Evolutionary conservation across 2,113 vertebrate species (phyloP).

Genomic region (Engystomops pustulosus): DNA sequence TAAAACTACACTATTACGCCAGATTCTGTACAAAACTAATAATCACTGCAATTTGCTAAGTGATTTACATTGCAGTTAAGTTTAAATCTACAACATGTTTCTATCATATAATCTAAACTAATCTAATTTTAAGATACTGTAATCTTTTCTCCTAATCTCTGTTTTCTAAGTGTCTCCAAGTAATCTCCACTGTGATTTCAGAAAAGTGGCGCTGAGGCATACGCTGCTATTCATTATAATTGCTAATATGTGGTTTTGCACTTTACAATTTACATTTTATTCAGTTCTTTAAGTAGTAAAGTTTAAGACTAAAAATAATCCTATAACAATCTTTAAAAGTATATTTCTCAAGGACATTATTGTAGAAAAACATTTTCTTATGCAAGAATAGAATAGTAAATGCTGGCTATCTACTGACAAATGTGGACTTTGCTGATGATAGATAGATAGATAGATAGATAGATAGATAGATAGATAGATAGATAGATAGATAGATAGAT

Average conservation of each 20-base stretch:
- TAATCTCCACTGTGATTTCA: conserved; percentile 26
- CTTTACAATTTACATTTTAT: conserved; percentile 27
- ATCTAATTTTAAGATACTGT: conserved; percentile 38
- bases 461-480: no score
- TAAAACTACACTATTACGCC: neutral
- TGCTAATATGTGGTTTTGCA: conserved; percentile 33
- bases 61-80: neutral
- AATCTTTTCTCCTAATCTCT: conserved; percentile 28
- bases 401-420: no score
- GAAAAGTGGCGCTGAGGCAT: neutral
- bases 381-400: neutral
- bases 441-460: no score
- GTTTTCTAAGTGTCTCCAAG: neutral
- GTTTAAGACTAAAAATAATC: neutral
- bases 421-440: no score
- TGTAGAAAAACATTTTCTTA: neutral
- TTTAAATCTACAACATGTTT: conserved; percentile 4
- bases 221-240: conserved; percentile 21
- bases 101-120: conserved; percentile 38
- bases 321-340: neutral
- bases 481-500: no score
- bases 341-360: neutral
- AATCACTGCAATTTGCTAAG: neutral
- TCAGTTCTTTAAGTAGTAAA: conserved; percentile 17
- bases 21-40: conserved; percentile 25